Percentiles rank a stretch among this genome's conserved stretches.
Evolutionary conservation across 2,113 vertebrate genomes (phyloP).

Genomic region (Hydrolagus affinis): DNA sequence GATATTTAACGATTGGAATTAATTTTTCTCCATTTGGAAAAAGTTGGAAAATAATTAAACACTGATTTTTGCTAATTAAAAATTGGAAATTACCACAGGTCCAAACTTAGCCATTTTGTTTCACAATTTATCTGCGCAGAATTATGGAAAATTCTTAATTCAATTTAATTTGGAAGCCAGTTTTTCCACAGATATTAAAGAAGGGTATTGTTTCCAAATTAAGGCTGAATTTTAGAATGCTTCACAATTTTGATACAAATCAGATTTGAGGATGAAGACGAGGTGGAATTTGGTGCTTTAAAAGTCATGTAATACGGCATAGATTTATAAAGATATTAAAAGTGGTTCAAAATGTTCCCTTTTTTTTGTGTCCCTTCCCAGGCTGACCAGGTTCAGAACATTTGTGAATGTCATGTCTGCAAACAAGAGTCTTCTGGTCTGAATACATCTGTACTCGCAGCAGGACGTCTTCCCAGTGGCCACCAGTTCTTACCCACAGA

Average conservation of each 20-base stretch:
- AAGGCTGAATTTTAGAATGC: no score
- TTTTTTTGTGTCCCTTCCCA: slow-evolving; percentile 41
- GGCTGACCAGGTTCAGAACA: slow-evolving; percentile 70
- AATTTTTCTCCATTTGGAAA: no score
- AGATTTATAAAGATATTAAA: neutral
- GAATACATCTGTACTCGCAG: slow-evolving; percentile 61
- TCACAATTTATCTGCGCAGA: neutral
- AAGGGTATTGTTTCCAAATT: no score
- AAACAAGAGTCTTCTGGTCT: slow-evolving; percentile 77
- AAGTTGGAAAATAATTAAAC: no score
- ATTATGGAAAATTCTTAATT: neutral
- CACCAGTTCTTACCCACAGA: slow-evolving; percentile 87
- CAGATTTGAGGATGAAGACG: neutral
- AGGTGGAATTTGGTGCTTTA: neutral
- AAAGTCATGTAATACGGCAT: neutral
- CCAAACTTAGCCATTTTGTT: no score
- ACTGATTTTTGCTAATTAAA: no score
- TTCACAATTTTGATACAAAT: no score
- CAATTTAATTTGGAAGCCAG: neutral
- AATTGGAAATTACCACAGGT: no score
- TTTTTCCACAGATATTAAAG: no score
- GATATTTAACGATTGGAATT: no score
- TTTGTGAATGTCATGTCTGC: slow-evolving; percentile 92
- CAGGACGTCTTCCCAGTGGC: slow-evolving; percentile 67
- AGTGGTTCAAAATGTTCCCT: neutral